These are phyloP conservation scores for Callipepla squamata DNA, from an alignment of 2,113 vertebrate genomes.

Conservation along the genomic window DNA sequence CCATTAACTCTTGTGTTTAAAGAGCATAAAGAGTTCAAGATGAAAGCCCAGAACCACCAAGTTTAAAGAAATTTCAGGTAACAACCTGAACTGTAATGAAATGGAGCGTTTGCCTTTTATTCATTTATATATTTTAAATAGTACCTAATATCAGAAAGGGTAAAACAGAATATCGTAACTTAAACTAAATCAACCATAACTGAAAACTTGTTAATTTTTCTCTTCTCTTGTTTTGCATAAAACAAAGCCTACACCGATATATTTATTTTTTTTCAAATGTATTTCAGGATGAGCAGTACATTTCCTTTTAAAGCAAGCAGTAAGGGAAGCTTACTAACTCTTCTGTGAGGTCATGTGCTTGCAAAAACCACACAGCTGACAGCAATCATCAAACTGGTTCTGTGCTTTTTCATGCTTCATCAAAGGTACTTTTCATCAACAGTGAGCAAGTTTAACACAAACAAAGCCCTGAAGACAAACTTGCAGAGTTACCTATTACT, in stretches of 20 bases:
- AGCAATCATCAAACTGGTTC: background rate
- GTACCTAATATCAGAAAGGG: background rate
- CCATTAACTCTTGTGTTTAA: background rate
- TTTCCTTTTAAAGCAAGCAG: background rate
- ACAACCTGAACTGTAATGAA: background rate
- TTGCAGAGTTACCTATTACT: background rate
- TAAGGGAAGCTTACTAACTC: background rate
- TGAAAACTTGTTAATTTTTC: background rate
- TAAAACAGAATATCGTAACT: background rate
- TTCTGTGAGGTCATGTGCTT: background rate
- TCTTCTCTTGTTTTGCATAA: background rate
- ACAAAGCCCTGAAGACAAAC: background rate
- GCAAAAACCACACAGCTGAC: background rate
- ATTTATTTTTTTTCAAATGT: background rate
- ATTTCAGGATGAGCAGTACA: background rate
- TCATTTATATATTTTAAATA: background rate
- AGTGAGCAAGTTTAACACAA: background rate
- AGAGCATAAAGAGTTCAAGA: background rate
- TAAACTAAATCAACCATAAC: background rate
- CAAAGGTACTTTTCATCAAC: background rate
- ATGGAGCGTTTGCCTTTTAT: background rate
- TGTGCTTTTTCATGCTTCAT: background rate
- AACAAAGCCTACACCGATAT: background rate
- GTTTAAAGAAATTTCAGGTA: background rate
- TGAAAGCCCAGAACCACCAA: background rate